Conservation (phyloP, 2,113 vertebrate genomes). For the Bufo bufo region DNA sequence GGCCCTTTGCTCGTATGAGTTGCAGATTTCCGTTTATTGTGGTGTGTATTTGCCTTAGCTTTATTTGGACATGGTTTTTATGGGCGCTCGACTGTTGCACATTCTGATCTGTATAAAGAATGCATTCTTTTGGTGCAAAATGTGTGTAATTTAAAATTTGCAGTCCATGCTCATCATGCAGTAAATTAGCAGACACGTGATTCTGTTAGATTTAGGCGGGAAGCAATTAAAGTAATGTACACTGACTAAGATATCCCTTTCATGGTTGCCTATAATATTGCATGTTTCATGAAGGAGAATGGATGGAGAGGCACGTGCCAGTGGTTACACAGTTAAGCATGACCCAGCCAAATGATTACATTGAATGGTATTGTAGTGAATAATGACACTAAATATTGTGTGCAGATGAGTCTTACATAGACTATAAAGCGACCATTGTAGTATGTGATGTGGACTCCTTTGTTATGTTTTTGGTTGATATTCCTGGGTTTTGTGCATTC, state of each 20-base stretch:
- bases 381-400: neutral
- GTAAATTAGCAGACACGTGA: constrained; percentile 29
- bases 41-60: neutral
- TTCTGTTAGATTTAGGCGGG: constrained; percentile 9
- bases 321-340: constrained; percentile 2
- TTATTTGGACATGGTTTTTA: neutral
- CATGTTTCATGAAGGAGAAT: constrained; percentile 12
- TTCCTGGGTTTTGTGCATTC: neutral
- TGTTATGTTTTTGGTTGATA: constrained; percentile 11
- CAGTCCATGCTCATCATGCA: neutral
- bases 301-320: neutral
- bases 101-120: neutral
- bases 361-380: neutral
- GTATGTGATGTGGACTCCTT: neutral
- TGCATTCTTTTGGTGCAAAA: neutral
- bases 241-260: neutral
- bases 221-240: constrained; percentile 3
- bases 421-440: neutral
- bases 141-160: no score
- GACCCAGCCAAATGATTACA: neutral
- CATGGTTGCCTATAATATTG: constrained; percentile 7
- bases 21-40: neutral
- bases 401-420: neutral
- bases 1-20: neutral
- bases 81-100: neutral